Percentiles rank a stretch among this genome's conserved stretches.
phyloP scores from a whole-genome alignment of 2,113 vertebrate genomes.

The Rallus limicola region DNA sequence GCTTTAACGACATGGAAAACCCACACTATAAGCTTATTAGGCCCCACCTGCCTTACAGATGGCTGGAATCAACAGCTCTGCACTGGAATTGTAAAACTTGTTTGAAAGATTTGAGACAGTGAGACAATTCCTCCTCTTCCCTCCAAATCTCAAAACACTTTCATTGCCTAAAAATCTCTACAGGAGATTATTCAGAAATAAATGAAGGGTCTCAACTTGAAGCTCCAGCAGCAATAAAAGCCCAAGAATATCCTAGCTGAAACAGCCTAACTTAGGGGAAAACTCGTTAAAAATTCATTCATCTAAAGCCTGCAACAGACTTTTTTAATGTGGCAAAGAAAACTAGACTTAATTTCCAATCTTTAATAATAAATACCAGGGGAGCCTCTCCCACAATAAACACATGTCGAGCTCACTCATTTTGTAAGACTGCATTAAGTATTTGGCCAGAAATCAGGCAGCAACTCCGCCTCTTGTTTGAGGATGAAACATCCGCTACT shows the following conservation, averaged over 20 bases:
- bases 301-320: background rate
- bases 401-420: background rate
- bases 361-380: background rate
- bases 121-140: background rate
- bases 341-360: background rate
- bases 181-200: background rate
- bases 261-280: background rate
- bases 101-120: background rate
- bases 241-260: background rate
- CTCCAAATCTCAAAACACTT: background rate
- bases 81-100: background rate
- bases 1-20: background rate
- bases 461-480: background rate
- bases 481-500: background rate
- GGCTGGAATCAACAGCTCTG: background rate
- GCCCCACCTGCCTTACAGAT: background rate
- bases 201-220: background rate
- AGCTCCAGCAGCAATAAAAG: background rate
- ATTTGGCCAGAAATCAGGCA: background rate
- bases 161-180: background rate
- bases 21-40: background rate
- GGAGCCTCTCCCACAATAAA: background rate
- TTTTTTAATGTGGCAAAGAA: background rate
- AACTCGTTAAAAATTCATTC: background rate
- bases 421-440: background rate